phyloP scores from a whole-genome alignment of 2,888 invertebrate genomes.

The Pyrrhia umbra region DNA sequence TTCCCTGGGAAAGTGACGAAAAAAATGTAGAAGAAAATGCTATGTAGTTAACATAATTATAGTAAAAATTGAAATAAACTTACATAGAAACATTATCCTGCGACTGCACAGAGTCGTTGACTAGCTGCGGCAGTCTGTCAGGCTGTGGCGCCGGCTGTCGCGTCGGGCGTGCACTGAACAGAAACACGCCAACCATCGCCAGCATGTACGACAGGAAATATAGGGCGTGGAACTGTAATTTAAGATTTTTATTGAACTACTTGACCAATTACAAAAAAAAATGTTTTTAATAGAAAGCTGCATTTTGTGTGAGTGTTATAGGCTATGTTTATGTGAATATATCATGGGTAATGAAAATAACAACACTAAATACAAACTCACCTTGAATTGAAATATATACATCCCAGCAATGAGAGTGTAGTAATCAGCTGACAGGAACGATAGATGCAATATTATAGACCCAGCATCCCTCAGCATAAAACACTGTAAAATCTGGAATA shows the following conservation, averaged over 20 bases:
- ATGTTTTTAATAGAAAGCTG: no score
- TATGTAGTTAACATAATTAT: no score
- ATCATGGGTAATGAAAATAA: neutral
- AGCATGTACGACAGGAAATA: slow-evolving; percentile 95
- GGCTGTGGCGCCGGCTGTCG: slow-evolving; percentile 84
- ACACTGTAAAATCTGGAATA: slow-evolving; percentile 94
- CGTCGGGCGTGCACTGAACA: slow-evolving; percentile 90
- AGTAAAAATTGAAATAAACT: slow-evolving; percentile 60
- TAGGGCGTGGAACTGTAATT: slow-evolving; percentile 93
- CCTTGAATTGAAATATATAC: slow-evolving; percentile 95
- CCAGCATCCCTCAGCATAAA: slow-evolving; percentile 94
- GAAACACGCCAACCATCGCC: slow-evolving; percentile 93
- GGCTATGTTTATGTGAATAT: no score
- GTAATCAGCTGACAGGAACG: slow-evolving; percentile 95
- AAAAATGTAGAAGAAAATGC: no score
- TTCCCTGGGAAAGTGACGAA: slow-evolving; percentile 83
- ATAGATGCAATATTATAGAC: slow-evolving; percentile 95
- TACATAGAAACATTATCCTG: slow-evolving; percentile 88
- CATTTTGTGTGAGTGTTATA: no score
- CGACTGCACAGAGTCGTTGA: slow-evolving; percentile 78
- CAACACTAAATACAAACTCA: slow-evolving; percentile 67
- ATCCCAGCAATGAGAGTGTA: slow-evolving; percentile 95
- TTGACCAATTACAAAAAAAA: no score
- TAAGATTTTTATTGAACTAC: slow-evolving; percentile 1
- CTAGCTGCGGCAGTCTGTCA: slow-evolving; percentile 76